Evolutionary conservation across 2,888 invertebrate species (phyloP).

Genomic region (Xestia c-nigrum): DNA sequence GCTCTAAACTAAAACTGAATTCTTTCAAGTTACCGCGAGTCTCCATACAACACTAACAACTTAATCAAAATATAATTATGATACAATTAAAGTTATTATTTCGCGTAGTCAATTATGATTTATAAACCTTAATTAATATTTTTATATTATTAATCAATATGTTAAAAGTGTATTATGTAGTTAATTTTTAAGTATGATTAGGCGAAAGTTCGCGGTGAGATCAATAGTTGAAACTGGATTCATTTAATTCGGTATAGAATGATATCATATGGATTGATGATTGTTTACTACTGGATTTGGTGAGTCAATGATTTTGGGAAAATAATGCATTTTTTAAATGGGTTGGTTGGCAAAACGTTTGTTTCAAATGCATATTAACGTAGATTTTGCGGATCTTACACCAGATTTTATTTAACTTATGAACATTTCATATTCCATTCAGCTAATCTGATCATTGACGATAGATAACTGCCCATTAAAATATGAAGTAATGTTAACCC

Average conservation of each 20-base stretch:
- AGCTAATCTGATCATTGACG: neutral
- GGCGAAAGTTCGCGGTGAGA: slow-evolving; percentile 78
- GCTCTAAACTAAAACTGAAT: slow-evolving; percentile 20
- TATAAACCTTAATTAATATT: slow-evolving; percentile 79
- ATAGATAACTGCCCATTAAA: neutral
- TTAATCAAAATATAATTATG: slow-evolving; percentile 79
- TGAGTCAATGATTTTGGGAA: neutral
- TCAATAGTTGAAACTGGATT: slow-evolving; percentile 70
- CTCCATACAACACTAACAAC: slow-evolving; percentile 70
- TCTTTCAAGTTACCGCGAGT: slow-evolving; percentile 61
- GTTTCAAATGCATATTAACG: neutral
- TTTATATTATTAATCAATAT: slow-evolving; percentile 71
- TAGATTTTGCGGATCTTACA: neutral
- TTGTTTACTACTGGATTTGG: slow-evolving; percentile 13
- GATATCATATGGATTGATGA: slow-evolving; percentile 15
- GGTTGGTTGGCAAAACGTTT: neutral
- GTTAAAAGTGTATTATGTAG: slow-evolving; percentile 69
- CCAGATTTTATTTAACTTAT: neutral
- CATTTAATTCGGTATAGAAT: slow-evolving; percentile 36
- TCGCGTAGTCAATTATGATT: slow-evolving; percentile 76
- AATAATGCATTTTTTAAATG: neutral
- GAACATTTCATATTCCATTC: neutral
- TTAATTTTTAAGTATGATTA: slow-evolving; percentile 78
- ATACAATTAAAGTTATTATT: slow-evolving; percentile 72
- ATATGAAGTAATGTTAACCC: neutral